Evolutionary conservation across 2,888 invertebrate species (phyloP).

Genomic region (Oxycera nigricornis): DNA sequence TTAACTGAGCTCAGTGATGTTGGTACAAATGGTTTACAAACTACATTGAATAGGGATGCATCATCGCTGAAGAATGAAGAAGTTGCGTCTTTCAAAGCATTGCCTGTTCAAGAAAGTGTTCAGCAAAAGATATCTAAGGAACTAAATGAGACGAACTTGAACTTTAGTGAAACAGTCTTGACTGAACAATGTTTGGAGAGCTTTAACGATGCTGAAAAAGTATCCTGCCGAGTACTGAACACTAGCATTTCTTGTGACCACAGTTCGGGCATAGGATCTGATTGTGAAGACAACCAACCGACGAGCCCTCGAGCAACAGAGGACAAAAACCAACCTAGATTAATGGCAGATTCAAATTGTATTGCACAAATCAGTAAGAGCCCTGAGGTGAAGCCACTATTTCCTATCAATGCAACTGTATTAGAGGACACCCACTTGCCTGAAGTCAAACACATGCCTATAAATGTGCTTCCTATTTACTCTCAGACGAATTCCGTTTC

Average conservation of each 20-base stretch:
- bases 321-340: neutral
- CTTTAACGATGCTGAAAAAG: neutral
- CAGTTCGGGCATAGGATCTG: slow-evolving; percentile 34
- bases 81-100: too few relatives aligned
- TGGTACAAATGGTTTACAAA: too few relatives aligned
- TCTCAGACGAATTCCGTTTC: slow-evolving; percentile 30
- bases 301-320: neutral
- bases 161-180: neutral
- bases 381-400: neutral
- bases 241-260: slow-evolving; percentile 30
- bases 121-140: too few relatives aligned
- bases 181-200: too few relatives aligned
- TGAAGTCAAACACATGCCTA: slow-evolving; percentile 2
- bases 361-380: neutral
- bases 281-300: slow-evolving; percentile 31
- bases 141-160: too few relatives aligned
- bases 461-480: slow-evolving; percentile 26
- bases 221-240: neutral
- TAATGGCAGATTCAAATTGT: neutral
- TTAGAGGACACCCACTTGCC: neutral
- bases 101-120: too few relatives aligned
- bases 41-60: too few relatives aligned
- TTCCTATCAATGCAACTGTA: neutral
- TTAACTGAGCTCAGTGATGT: too few relatives aligned
- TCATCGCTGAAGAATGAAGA: too few relatives aligned